Percentiles rank a stretch among this genome's conserved stretches.
phyloP scores from a whole-genome alignment of 2,888 invertebrate genomes.

The Microctonus hyperodae region DNA sequence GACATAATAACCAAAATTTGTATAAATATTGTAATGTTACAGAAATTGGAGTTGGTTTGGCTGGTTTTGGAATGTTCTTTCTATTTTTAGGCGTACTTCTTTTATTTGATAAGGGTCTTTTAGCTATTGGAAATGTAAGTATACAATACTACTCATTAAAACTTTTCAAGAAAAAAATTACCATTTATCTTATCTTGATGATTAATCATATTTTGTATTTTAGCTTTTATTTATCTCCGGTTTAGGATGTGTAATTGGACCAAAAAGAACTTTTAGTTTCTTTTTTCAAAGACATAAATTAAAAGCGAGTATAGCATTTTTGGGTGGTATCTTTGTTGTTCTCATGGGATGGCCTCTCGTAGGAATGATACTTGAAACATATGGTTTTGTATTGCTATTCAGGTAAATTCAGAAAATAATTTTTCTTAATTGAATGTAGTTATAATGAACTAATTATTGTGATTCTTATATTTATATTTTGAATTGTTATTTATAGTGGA shows the following conservation, averaged over 20 bases:
- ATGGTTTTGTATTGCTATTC: slow-evolving; percentile 90
- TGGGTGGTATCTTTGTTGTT: slow-evolving; percentile 92
- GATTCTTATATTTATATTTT: not conserved
- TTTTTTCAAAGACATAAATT: slow-evolving; percentile 98
- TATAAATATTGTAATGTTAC: slow-evolving; percentile 58
- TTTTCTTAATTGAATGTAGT: not conserved
- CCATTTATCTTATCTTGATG: not conserved
- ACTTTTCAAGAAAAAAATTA: slow-evolving; percentile 11
- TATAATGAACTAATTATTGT: not conserved
- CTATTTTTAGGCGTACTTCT: slow-evolving; percentile 92
- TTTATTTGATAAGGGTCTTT: slow-evolving; percentile 94
- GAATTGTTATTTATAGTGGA: slow-evolving; percentile 86
- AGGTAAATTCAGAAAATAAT: slow-evolving; percentile 66
- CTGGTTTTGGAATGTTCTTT: slow-evolving; percentile 95
- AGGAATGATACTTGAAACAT: slow-evolving; percentile 96
- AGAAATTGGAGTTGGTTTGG: slow-evolving; percentile 98
- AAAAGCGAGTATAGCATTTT: slow-evolving; percentile 88
- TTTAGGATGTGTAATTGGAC: slow-evolving; percentile 93
- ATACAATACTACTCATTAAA: not conserved
- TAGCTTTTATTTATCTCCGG: slow-evolving; percentile 97
- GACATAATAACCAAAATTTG: not conserved
- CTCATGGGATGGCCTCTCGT: slow-evolving; percentile 94
- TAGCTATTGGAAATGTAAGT: slow-evolving; percentile 99
- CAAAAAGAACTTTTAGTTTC: slow-evolving; percentile 93
- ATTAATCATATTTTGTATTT: slow-evolving; percentile 3